phyloP scores from a whole-genome alignment of 2,888 invertebrate genomes.

The Hirtodrosophila duncani region DNA sequence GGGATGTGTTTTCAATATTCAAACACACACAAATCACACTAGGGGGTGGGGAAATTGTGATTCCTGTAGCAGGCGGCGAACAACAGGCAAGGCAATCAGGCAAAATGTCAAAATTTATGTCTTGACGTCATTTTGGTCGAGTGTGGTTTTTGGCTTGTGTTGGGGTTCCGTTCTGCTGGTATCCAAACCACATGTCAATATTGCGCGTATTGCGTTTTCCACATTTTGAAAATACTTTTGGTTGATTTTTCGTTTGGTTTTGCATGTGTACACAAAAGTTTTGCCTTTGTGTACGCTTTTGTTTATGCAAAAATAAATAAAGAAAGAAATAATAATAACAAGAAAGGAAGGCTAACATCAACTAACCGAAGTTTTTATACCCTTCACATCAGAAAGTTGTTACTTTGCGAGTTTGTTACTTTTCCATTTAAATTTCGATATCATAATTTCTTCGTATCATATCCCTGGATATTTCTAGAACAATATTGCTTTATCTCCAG shows the following conservation, averaged over 20 bases:
- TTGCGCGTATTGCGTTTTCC: constrained; percentile 65
- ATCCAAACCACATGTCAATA: constrained; percentile 62
- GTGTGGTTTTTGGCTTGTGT: background rate
- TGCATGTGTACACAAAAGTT: constrained; percentile 19
- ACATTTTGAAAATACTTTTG: constrained; percentile 37
- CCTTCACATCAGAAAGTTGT: no score
- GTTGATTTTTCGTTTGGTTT: constrained; percentile 21
- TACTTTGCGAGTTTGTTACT: no score
- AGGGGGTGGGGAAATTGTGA: background rate
- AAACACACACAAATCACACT: constrained; percentile 26
- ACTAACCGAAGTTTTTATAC: no score
- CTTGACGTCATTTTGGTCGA: constrained; percentile 66
- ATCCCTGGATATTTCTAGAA: no score
- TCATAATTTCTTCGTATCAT: no score
- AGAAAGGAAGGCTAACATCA: no score
- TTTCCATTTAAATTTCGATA: no score
- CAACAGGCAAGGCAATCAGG: background rate
- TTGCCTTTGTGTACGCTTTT: constrained; percentile 54
- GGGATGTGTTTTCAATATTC: constrained; percentile 59
- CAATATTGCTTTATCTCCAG: no score
- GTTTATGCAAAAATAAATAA: constrained; percentile 63
- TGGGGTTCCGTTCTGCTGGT: constrained; percentile 1
- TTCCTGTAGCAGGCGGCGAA: background rate
- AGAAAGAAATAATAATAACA: no score
- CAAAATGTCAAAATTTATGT: constrained; percentile 64